Base-by-base conservation (phyloP, 2,113 vertebrate species). In the Gavialis gangeticus region DNA sequence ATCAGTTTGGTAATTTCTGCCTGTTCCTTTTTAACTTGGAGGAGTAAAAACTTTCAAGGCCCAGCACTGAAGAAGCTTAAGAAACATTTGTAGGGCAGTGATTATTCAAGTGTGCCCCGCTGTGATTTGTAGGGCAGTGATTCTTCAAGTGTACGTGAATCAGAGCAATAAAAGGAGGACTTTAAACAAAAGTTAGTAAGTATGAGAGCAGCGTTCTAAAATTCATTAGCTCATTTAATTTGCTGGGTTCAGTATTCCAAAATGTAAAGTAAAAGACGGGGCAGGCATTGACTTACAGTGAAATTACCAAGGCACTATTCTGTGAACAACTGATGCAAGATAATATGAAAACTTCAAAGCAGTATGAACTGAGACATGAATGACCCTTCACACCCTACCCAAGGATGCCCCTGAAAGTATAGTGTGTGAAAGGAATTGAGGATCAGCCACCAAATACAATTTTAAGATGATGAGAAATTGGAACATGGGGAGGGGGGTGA, bases 171-270 rank as follows among this genome's bases (percentile, higher is more conserved):
- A 89, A 81, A 84, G 9, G 5, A 84, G 79, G 46, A 66, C 21
- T 88, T 92, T 54, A 94, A 78, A 84, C 4, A 30, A 54, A 75
- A 75, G 37, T 56, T 80, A 80, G 91, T 16, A 10, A 66, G 85
- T 88, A 58, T 18, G 75, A 86, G 27, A 88, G 85, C 9, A 27
- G 24, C 10, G 21, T 25, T 71, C 28, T 66, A 58, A 84, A 90
- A 85, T n/a, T 10, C 22, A 58, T 75, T 82, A 84, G 37, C 18
- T 59, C 2, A 59, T 27, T 17, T 63, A 54, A 77, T 90, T 85
- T 0, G 34, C 46, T 85, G 28, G 37, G 64, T 75, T 81, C 63
- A 10, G n/a, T 37, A 64, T 25, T 6, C 63, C 28, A 75, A 2
- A 46, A 12, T 6, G 58, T 9, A 84, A 91, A 89, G 75, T 56